Evolutionary conservation across 1,140 invertebrate species (phyloP).

Genomic region (Penaeus japonicus): DNA sequence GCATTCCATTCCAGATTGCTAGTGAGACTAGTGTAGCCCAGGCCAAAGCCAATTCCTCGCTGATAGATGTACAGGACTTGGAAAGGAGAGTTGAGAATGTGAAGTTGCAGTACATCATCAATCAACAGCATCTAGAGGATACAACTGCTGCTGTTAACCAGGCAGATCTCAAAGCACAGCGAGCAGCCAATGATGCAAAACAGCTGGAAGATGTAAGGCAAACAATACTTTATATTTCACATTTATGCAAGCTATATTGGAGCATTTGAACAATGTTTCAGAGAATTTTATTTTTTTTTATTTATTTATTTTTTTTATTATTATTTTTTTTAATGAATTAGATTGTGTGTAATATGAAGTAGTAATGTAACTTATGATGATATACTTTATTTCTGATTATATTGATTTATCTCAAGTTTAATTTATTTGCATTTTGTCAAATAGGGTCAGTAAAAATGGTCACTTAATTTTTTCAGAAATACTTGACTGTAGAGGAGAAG

Average conservation of each 20-base stretch:
- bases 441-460: not conserved
- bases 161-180: constrained; percentile 69
- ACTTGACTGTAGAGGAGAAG: constrained; percentile 70
- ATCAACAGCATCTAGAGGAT: constrained; percentile 73
- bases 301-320: too few relatives aligned
- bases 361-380: too few relatives aligned
- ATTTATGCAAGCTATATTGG: too few relatives aligned
- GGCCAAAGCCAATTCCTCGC: constrained; percentile 76
- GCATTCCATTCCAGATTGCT: constrained; percentile 67
- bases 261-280: too few relatives aligned
- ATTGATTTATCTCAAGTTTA: not conserved
- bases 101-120: constrained; percentile 78
- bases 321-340: too few relatives aligned
- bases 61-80: constrained; percentile 73
- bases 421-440: not conserved
- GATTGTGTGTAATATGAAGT: too few relatives aligned
- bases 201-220: constrained; percentile 55
- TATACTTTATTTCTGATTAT: not conserved
- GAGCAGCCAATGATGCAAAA: constrained; percentile 67
- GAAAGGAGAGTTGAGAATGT: constrained; percentile 75
- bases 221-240: too few relatives aligned
- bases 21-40: constrained; percentile 78
- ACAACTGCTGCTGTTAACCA: constrained; percentile 69
- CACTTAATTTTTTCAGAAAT: constrained; percentile 64
- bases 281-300: too few relatives aligned